Conservation (phyloP, 2,113 vertebrate genomes). For the Thinocorus orbignyianus region DNA sequence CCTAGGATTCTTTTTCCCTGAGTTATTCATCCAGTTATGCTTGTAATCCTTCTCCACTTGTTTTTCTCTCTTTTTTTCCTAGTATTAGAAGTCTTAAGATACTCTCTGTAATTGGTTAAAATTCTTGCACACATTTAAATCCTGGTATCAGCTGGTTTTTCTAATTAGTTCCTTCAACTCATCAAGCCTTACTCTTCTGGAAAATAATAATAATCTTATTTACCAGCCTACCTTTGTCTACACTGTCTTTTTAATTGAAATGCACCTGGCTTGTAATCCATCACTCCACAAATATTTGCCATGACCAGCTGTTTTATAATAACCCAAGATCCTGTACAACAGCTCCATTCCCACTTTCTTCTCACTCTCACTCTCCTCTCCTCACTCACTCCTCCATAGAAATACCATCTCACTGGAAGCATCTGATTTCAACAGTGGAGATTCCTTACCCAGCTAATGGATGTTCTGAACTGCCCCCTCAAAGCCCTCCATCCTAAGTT, state of each 20-base stretch:
- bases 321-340: neutral
- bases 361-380: neutral
- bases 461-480: neutral
- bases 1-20: neutral
- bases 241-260: neutral
- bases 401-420: neutral
- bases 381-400: neutral
- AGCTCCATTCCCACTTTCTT: neutral
- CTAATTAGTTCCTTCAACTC: neutral
- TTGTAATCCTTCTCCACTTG: neutral
- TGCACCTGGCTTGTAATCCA: neutral
- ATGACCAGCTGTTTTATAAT: neutral
- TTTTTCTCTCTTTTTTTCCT: neutral
- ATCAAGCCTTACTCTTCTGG: neutral
- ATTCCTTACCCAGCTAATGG: neutral
- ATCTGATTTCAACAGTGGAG: neutral
- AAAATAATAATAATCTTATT: neutral
- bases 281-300: neutral
- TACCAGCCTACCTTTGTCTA: neutral
- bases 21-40: neutral
- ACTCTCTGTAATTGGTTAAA: neutral
- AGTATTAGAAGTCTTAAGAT: neutral
- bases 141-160: neutral
- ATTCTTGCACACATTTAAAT: neutral
- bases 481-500: neutral